A percentile compares a stretch with the other conserved stretches of the same genome.
phyloP scores from a whole-genome alignment of 2,113 vertebrate species.

The Raphicerus campestris region DNA sequence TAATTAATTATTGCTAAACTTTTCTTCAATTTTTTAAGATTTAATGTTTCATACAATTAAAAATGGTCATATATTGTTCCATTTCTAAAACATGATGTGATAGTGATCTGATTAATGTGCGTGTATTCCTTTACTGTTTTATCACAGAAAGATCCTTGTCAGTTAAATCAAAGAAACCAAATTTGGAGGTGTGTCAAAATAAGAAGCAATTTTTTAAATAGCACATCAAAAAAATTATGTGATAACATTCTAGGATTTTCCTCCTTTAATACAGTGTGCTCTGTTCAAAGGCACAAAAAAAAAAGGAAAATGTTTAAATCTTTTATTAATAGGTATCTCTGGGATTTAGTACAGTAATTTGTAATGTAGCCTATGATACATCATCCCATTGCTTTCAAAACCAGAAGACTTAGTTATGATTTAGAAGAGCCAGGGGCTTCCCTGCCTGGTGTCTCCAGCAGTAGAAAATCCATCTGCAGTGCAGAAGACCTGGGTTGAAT shows the following conservation, averaged over 20 bases:
- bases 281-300: not conserved
- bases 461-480: not conserved
- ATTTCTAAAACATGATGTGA: not conserved
- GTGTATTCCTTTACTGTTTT: not conserved
- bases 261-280: not conserved
- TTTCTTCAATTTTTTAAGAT: not conserved
- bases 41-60: not conserved
- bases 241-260: not conserved
- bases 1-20: not conserved
- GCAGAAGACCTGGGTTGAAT: not conserved
- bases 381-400: conserved; percentile 19
- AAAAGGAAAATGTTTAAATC: not conserved
- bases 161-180: not conserved
- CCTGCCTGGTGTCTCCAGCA: not conserved
- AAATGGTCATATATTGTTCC: not conserved
- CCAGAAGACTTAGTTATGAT: not conserved
- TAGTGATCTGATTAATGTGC: not conserved
- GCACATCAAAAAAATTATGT: not conserved
- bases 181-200: not conserved
- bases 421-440: not conserved
- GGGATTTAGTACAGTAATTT: not conserved
- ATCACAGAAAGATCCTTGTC: not conserved
- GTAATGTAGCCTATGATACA: conserved; percentile 23
- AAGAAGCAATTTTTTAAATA: not conserved
- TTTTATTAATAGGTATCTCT: conserved; percentile 5